Evolutionary conservation across 2,113 vertebrate genomes (phyloP).

Genomic region (Cyphomyrus plagiostoma): DNA sequence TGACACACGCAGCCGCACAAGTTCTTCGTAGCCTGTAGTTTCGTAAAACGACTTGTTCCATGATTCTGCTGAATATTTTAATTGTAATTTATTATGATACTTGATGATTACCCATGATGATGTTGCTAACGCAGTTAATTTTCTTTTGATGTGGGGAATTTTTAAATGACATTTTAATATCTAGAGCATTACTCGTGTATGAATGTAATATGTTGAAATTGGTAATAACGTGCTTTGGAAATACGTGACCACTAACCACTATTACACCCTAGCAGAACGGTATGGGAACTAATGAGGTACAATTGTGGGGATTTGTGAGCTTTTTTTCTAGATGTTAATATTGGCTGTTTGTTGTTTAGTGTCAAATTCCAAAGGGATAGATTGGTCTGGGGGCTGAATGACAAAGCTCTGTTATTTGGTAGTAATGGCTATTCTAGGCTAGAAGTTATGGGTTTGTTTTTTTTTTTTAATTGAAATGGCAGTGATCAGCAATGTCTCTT

Average conservation of each 20-base stretch:
- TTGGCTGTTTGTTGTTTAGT: neutral
- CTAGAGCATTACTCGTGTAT: neutral
- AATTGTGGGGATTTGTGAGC: neutral
- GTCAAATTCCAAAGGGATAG: neutral
- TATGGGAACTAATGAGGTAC: neutral
- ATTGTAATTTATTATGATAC: neutral
- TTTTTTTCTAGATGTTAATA: neutral
- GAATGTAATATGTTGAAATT: neutral
- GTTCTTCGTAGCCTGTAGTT: neutral
- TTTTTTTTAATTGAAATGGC: neutral
- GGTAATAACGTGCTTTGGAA: neutral
- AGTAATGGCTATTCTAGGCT: neutral
- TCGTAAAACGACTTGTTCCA: neutral
- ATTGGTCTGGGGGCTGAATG: neutral
- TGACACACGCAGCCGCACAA: neutral
- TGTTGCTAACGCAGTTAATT: neutral
- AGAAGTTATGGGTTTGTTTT: neutral
- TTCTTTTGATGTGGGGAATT: neutral
- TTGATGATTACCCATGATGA: neutral
- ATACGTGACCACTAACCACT: neutral
- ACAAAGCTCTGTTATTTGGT: neutral
- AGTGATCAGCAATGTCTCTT: neutral
- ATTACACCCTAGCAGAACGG: neutral
- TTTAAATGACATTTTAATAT: neutral
- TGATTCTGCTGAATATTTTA: neutral